Evolutionary conservation across 2,113 vertebrate genomes (phyloP), one percentile per base, ranked within the genome.

Genomic region (Bombycilla garrulus): DNA sequence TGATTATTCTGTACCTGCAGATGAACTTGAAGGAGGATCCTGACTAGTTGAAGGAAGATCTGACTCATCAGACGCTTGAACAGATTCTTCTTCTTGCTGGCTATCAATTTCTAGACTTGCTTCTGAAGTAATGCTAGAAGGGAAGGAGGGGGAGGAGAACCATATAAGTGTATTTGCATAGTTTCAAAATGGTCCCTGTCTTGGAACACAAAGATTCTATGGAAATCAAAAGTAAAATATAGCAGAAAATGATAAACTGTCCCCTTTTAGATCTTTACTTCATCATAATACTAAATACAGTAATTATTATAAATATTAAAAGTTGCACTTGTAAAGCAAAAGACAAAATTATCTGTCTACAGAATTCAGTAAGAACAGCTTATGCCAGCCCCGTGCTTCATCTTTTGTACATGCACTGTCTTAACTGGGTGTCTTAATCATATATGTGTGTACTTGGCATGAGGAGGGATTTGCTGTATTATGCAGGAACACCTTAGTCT

Each of bases 21-120:
- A 98, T 56, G 98, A 99, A 95, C 99, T 99, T 6, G 99, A 99
- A 33, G 99, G 99, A n/a, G 99, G 99, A 88, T 99, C 99, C 96
- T 99, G 99, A 96, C 99, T 99, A 89, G 99, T 99, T 4, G 99
- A 99, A 60, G 99, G 98, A 81, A 99, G 98, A 91, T 98, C 98
- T 69, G 98, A 97, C 51, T 99, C 98, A 93, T 99, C 99, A 76
- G 98, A 98, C 3, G 98, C 97, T 89, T 99, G 99, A 73, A 98
- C 97, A 57, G 98, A 96, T 87, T 99, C 99, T 88, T 99, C 99
- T 72, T 99, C 99, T 69, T 98, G 98, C 93, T 99, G 99, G 45
- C 98, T 99, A 74, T 98, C 98, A 1, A 98, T 96, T 94, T 99
- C 99, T 66, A 99, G 81, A 18, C 98, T 98, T n/a, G 97, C 98